phyloP scores from a whole-genome alignment of 1,140 invertebrate genomes.

The Bombus sylvicola region DNA sequence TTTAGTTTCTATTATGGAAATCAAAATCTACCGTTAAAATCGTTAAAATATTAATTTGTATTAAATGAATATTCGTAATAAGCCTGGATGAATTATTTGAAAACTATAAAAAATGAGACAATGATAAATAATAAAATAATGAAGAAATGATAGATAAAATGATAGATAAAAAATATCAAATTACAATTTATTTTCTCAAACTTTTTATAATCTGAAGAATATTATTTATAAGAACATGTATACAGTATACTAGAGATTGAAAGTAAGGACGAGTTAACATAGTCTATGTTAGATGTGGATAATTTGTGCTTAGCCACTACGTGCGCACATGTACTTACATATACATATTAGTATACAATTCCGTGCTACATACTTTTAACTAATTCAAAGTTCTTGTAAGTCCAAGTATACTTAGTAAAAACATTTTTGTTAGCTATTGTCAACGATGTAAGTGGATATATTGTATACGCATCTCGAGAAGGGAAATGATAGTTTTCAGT shows the following conservation, averaged over 20 bases:
- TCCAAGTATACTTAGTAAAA: not conserved
- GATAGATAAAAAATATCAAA: not conserved
- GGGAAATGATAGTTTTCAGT: not conserved
- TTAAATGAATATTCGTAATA: not conserved
- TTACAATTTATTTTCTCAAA: not conserved
- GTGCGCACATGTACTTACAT: too few species aligned
- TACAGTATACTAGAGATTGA: not conserved
- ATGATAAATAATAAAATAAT: too few species aligned
- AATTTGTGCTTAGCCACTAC: not conserved
- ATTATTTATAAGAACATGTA: too few species aligned
- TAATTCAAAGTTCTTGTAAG: not conserved
- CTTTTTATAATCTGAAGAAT: not conserved
- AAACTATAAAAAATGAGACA: not conserved
- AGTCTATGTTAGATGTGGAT: not conserved
- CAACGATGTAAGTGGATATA: not conserved
- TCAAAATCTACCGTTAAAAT: not conserved
- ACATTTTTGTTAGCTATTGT: not conserved
- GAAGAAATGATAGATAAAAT: not conserved
- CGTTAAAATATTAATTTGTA: not conserved
- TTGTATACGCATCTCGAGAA: not conserved
- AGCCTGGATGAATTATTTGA: not conserved
- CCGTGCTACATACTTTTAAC: not conserved
- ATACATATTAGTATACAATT: not conserved
- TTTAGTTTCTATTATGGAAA: constrained; percentile 13
- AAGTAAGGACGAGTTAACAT: not conserved